Evolutionary conservation across 2,888 invertebrate genomes (phyloP), one percentile per base, ranked within the genome.

Genomic region (Eurytoma californica): DNA sequence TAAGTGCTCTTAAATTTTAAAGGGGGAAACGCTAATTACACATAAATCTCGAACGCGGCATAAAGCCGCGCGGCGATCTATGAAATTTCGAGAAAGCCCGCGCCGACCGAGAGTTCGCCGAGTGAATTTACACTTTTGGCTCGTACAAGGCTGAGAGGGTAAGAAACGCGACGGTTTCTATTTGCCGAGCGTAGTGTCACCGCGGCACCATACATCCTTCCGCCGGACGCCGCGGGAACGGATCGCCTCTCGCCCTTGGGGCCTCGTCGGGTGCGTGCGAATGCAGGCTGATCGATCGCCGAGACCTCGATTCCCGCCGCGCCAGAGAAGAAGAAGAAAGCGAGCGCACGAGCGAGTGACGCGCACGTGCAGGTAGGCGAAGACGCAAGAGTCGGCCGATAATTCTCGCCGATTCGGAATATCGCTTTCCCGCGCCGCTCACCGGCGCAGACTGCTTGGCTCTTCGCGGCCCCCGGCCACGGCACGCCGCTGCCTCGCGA

Each of bases 401-500:
- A 30, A 28, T 49, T 72, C 79, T 81, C 82, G 80, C 28, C 28
- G 16, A 60, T 30, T 18, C 63, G 68, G 61, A 57, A 68, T 68
- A 55, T 76, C 75, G 75, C 78, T 78, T 78, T 78, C 78, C 78
- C 78, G 77, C 14, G 28, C 68, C 9, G 28, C 65, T 18, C 20
- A 13, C 47, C 3, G 57, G 13, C 78, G 13, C 78, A 79, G 78
- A 79, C 78, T 65, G 78, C 78, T 51, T 79, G 78, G 78, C 78
- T 73, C 60, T 61, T 18, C 28, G 61, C 47, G n/a, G 67, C 58
- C 24, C 20, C 28, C 20, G 65, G 28, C 58, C 14, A 20, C 14
- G 2, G 55, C 1, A 61, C 63, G 39, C 60, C 47, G 12, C 58
- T 49, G 39, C 66, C 83, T 83, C 82, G 81, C 80, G 83, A 83